Conservation (phyloP, 2,888 invertebrate genomes). For the Amphipoea lucens region DNA sequence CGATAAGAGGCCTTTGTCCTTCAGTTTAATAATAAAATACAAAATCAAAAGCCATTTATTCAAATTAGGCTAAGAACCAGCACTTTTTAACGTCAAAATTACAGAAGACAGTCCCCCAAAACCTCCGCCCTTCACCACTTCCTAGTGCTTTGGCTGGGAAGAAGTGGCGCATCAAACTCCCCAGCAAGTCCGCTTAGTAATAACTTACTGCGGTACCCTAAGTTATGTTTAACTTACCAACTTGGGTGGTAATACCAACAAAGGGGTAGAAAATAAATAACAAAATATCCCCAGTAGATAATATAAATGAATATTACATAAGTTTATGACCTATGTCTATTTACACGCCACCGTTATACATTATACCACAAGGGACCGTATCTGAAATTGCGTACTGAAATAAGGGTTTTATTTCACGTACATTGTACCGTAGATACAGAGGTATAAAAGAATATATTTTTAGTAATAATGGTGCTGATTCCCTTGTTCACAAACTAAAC, state of each 20-base stretch:
- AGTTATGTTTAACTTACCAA: constrained; percentile 29
- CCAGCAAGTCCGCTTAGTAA: background rate
- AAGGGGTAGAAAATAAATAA: constrained; percentile 29
- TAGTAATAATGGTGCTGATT: background rate
- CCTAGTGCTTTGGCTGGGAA: background rate
- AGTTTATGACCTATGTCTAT: constrained; percentile 41
- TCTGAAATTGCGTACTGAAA: constrained; percentile 36
- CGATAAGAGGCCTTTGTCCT: too few relatives aligned
- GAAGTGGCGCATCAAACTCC: background rate
- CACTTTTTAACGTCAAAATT: background rate
- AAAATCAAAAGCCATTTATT: background rate
- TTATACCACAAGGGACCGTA: constrained; percentile 42
- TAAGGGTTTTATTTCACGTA: constrained; percentile 33
- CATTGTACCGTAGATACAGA: constrained; percentile 5
- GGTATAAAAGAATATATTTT: constrained; percentile 12
- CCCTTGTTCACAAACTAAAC: too few relatives aligned
- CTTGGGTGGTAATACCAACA: constrained; percentile 6
- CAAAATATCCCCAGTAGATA: constrained; percentile 32
- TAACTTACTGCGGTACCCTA: constrained; percentile 16
- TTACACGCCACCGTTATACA: constrained; percentile 22
- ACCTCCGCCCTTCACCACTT: background rate
- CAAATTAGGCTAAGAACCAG: background rate
- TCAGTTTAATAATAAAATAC: too few relatives aligned
- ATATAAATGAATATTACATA: constrained; percentile 51
- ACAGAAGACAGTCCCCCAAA: background rate